phyloP scores from a whole-genome alignment of 2,113 vertebrate species.

The Gobiocypris rarus region DNA sequence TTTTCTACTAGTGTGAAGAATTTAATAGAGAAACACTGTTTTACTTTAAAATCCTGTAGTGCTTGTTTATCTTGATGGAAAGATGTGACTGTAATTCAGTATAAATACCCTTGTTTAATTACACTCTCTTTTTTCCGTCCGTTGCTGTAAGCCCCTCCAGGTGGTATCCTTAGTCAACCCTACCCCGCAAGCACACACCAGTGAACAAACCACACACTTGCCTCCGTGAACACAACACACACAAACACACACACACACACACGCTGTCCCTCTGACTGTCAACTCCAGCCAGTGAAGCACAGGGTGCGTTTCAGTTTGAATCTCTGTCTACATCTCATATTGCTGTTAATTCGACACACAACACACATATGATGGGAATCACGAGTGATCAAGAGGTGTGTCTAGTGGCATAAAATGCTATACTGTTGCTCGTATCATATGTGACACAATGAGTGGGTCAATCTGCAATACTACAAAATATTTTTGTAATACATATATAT shows the following conservation, averaged over 20 bases:
- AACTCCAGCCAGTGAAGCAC: background rate
- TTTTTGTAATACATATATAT: too few species aligned
- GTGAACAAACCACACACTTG: slow-evolving; percentile 29
- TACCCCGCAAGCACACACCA: slow-evolving; percentile 14
- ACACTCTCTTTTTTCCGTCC: background rate
- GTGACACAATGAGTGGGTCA: background rate
- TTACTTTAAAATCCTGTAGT: background rate
- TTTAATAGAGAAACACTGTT: background rate
- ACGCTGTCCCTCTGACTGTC: slow-evolving; percentile 1
- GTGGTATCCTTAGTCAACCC: slow-evolving; percentile 5
- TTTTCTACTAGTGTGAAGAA: background rate
- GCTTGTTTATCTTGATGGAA: background rate
- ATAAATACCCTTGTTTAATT: background rate
- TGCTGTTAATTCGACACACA: background rate
- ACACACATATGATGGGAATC: background rate
- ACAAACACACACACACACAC: slow-evolving; percentile 25
- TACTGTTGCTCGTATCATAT: background rate
- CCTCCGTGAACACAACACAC: slow-evolving; percentile 8
- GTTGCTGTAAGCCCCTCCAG: background rate
- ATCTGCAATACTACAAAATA: background rate
- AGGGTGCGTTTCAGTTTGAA: background rate
- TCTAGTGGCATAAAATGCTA: background rate
- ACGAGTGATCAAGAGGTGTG: background rate
- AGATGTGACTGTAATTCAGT: background rate
- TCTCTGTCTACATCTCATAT: background rate